Evolutionary conservation across 2,113 vertebrate species (phyloP).

Genomic region (Lethenteron camtschaticum): DNA sequence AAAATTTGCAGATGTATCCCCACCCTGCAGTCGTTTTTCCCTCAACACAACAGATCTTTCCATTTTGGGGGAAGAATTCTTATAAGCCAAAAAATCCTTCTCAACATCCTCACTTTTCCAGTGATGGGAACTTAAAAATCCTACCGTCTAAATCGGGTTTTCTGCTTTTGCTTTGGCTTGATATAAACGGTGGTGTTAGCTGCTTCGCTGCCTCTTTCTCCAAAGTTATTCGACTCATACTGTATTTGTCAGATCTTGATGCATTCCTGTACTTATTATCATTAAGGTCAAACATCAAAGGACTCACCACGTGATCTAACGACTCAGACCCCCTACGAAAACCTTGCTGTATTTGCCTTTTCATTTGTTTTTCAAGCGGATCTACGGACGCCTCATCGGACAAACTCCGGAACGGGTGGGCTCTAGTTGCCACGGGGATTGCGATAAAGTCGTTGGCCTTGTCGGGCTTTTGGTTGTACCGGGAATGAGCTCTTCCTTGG

Average conservation of each 20-base stretch:
- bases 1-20: too few relatives aligned
- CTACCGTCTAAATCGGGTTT: constrained; percentile 74
- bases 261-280: constrained; percentile 72
- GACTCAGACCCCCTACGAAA: constrained; percentile 79
- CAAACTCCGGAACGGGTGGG: too few relatives aligned
- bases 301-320: constrained; percentile 50
- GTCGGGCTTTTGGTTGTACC: too few relatives aligned
- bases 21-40: neutral
- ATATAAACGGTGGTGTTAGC: constrained; percentile 73
- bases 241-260: constrained; percentile 89
- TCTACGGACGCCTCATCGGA: too few relatives aligned
- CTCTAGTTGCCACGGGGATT: too few relatives aligned
- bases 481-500: too few relatives aligned
- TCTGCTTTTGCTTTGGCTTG: constrained; percentile 94
- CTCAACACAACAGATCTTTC: neutral
- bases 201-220: constrained; percentile 98
- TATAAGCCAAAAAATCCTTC: neutral
- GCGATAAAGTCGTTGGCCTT: too few relatives aligned
- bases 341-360: constrained; percentile 94
- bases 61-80: neutral
- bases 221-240: constrained; percentile 80
- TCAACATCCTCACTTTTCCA: neutral
- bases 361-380: constrained; percentile 39
- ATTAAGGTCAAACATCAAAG: constrained; percentile 55
- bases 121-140: constrained; percentile 45